Evolutionary conservation across 2,888 invertebrate genomes (phyloP).

Genomic region (Rhynchonema sp.): DNA sequence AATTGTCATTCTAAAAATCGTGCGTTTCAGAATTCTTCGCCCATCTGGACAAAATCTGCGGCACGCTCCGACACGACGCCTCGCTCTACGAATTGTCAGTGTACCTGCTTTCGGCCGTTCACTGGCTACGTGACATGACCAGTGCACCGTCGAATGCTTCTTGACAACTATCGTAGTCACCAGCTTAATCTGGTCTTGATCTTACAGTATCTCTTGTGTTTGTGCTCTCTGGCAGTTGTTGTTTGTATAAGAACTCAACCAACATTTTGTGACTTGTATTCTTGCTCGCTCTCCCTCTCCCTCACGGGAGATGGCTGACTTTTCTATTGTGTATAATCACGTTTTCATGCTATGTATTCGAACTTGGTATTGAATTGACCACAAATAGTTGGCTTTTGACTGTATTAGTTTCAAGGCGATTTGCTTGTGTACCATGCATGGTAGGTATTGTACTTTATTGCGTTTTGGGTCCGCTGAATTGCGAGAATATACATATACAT

Average conservation of each 20-base stretch:
- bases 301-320: background rate
- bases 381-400: too few relatives aligned
- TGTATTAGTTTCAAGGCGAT: too few relatives aligned
- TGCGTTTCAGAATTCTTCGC: background rate
- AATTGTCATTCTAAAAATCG: background rate
- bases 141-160: background rate
- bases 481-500: too few relatives aligned
- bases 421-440: too few relatives aligned
- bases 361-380: background rate
- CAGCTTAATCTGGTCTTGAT: too few relatives aligned
- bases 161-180: too few relatives aligned
- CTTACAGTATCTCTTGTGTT: too few relatives aligned
- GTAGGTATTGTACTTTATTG: too few relatives aligned
- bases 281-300: background rate
- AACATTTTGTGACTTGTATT: too few relatives aligned
- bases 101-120: background rate
- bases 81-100: background rate
- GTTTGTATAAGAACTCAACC: background rate
- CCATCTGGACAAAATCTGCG: constrained; percentile 2
- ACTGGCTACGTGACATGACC: background rate
- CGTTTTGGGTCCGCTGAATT: too few relatives aligned
- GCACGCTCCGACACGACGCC: background rate
- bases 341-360: background rate
- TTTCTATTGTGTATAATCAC: background rate
- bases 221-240: background rate